Evolutionary conservation across 2,113 vertebrate species (phyloP).

Genomic region (Dicrurus megarhynchus): DNA sequence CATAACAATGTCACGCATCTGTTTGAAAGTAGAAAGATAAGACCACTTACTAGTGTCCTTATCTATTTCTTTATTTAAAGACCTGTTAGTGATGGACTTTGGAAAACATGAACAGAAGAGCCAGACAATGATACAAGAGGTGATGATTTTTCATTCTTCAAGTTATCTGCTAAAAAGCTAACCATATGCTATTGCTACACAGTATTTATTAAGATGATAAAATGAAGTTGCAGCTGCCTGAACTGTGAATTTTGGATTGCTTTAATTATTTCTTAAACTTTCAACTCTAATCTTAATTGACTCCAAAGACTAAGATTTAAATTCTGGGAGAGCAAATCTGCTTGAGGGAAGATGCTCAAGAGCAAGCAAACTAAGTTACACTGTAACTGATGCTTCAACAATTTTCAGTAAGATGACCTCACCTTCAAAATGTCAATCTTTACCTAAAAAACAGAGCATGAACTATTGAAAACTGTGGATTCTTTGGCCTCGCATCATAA

Average conservation of each 20-base stretch:
- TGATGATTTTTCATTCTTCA: neutral
- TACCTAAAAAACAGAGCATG: neutral
- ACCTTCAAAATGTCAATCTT: neutral
- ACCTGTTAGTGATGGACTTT: neutral
- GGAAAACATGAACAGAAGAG: neutral
- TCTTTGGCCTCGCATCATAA: neutral
- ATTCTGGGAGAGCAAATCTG: neutral
- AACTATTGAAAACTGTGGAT: neutral
- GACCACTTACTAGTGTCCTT: neutral
- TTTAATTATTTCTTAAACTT: neutral
- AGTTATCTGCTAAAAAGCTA: neutral
- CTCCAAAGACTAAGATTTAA: neutral
- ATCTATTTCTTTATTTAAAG: neutral
- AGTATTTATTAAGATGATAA: neutral
- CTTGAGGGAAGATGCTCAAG: neutral
- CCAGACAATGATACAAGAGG: neutral
- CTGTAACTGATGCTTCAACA: neutral
- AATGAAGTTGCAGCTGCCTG: neutral
- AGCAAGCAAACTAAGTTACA: neutral
- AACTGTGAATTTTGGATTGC: neutral
- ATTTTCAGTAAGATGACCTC: neutral
- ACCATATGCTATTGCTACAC: neutral
- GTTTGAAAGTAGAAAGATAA: neutral
- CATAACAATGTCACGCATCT: rapidly evolving
- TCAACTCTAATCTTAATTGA: neutral